A percentile compares a stretch with the other conserved stretches of the same genome.
phyloP scores from a whole-genome alignment of 1,140 invertebrate species.

The Drosophila saltans region DNA sequence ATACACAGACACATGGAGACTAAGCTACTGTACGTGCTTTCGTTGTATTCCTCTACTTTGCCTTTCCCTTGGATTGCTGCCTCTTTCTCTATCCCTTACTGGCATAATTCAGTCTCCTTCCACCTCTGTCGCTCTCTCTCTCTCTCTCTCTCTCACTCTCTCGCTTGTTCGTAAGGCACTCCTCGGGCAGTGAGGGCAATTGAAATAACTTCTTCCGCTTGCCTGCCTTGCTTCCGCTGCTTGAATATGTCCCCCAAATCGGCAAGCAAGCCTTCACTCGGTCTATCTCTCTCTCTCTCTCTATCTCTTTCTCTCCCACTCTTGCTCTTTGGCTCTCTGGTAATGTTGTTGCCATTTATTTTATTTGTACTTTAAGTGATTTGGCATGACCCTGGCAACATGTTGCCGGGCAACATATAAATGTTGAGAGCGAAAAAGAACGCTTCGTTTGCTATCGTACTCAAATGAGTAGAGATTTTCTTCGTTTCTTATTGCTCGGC shows the following conservation, averaged over 20 bases:
- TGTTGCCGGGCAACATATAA: conserved; percentile 57
- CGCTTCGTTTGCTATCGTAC: conserved; percentile 16
- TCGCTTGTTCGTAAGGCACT: conserved; percentile 5
- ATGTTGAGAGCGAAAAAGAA: conserved; percentile 42
- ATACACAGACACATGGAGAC: conserved; percentile 18
- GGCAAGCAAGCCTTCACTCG: conserved; percentile 17
- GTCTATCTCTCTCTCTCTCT: neutral
- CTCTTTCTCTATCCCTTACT: neutral
- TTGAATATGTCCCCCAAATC: conserved; percentile 75
- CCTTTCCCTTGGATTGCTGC: neutral
- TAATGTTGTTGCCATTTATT: conserved; percentile 55
- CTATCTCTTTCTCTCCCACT: conserved; percentile 4
- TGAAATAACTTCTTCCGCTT: conserved; percentile 81
- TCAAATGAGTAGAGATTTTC: conserved; percentile 6
- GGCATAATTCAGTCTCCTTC: conserved; percentile 7
- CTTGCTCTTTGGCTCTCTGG: conserved; percentile 49
- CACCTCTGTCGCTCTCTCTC: neutral
- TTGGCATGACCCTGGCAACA: conserved; percentile 59
- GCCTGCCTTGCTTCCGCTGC: conserved; percentile 76
- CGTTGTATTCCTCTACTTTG: conserved; percentile 17
- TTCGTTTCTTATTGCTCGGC: conserved; percentile 14
- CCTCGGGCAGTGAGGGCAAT: conserved; percentile 60
- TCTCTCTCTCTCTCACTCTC: neutral
- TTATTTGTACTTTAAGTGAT: conserved; percentile 70
- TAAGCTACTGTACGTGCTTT: conserved; percentile 71